Conservation (phyloP, 2,797 vertebrate genomes). For the Microcaecilia unicolor region DNA sequence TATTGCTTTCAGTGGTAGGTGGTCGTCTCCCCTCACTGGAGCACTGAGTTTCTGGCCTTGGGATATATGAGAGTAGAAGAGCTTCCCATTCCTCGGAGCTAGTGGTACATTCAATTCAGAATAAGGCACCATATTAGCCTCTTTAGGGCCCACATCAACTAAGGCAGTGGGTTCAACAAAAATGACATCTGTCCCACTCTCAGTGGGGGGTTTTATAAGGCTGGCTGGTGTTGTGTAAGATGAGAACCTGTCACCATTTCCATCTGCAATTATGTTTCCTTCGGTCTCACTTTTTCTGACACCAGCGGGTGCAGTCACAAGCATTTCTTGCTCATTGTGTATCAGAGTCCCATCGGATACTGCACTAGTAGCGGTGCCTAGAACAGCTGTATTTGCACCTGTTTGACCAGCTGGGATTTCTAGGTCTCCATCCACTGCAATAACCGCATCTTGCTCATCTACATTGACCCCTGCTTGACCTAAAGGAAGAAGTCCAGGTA, state of each 20-base stretch:
- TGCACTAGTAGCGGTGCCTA: neutral
- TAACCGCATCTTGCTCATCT: neutral
- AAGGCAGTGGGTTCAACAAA: neutral
- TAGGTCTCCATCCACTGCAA: too few species aligned
- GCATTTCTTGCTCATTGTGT: too few species aligned
- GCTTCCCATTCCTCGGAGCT: neutral
- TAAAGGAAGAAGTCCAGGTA: constrained; percentile 2
- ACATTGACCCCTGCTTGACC: neutral
- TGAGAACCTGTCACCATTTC: neutral
- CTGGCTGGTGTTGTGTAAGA: neutral
- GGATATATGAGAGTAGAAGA: neutral
- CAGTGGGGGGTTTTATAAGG: neutral
- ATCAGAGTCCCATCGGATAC: neutral
- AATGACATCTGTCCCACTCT: accelerated
- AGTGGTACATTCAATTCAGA: neutral
- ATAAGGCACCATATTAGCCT: neutral
- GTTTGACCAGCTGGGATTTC: constrained; percentile 16
- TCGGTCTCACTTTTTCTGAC: neutral
- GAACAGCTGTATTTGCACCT: constrained; percentile 3
- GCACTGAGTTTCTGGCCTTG: neutral
- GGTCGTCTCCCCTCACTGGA: constrained; percentile 2
- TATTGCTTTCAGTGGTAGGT: neutral
- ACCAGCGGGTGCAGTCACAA: neutral
- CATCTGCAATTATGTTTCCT: neutral
- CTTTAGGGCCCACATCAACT: neutral